Conservation (phyloP, 1,140 invertebrate genomes). For the Heliothis subflexa region DNA sequence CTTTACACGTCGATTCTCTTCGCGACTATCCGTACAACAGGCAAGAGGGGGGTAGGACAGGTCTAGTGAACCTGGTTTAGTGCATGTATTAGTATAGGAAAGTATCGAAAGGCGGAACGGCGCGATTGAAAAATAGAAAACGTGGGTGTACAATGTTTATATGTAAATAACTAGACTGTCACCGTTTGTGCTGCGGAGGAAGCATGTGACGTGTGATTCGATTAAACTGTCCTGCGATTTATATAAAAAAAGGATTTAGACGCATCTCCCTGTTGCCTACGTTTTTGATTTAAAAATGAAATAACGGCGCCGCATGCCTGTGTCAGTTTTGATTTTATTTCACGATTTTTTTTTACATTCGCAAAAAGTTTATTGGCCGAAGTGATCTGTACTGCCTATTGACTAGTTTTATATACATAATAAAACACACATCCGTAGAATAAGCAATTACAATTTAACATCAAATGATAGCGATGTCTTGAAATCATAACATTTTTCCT, state of each 20-base stretch:
- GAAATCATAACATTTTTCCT: background rate
- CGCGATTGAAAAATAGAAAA: slow-evolving; percentile 82
- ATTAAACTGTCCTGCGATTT: slow-evolving; percentile 37
- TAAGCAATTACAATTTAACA: too few species aligned
- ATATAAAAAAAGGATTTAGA: slow-evolving; percentile 14
- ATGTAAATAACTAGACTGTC: slow-evolving; percentile 60
- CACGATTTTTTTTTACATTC: too few species aligned
- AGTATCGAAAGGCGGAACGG: slow-evolving; percentile 82
- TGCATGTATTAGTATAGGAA: slow-evolving; percentile 74
- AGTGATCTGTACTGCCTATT: too few species aligned
- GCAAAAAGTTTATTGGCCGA: too few species aligned
- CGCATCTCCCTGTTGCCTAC: background rate
- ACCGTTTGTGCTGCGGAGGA: slow-evolving; percentile 52
- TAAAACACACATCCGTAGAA: too few species aligned
- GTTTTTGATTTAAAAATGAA: slow-evolving; percentile 21
- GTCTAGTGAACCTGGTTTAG: slow-evolving; percentile 60
- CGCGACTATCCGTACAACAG: slow-evolving; percentile 56
- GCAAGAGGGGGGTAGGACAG: slow-evolving; percentile 60
- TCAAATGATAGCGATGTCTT: too few species aligned
- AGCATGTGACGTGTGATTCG: slow-evolving; percentile 49
- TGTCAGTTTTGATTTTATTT: background rate
- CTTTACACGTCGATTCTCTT: slow-evolving; percentile 62
- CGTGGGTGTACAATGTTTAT: slow-evolving; percentile 61
- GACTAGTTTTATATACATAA: too few species aligned
- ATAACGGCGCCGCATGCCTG: background rate